Evolutionary conservation across 1,140 invertebrate genomes (phyloP), one percentile per base, ranked within the genome.

Genomic region (Camponotus floridanus): DNA sequence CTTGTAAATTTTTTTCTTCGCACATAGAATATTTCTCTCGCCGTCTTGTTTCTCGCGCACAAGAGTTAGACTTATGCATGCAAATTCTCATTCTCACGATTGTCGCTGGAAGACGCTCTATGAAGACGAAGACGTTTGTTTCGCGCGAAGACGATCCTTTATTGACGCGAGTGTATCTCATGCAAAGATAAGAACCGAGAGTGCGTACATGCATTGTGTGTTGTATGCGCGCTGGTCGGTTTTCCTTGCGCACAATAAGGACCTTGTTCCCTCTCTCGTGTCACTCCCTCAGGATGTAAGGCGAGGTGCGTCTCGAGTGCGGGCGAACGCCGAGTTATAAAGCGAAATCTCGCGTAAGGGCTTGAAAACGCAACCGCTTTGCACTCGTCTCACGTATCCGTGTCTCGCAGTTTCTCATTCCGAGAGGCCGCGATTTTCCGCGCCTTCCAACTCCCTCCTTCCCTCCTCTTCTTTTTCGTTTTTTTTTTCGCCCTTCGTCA

Each of bases 341-440:
- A 88, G 76, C 33, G 67, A 85, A 78, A 85, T 85, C 81, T 65
- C 45, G 42, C 73, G 59, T 51, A 21, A 45, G 59, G 76, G 31
- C 76, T 57, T 70, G 68, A 61, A 86, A 86, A 64, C 62, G 71
- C 31, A 15, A 13, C 83, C 13, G 7, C 51, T 73, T 76, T 62
- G 68, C 45, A 85, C 67, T 15, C 87, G 59, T 61, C 70, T 88
- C 76, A 71, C 84, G 70, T 89, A 86, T 79, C 45, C 48, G 61
- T 26, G 36, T 79, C 70, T 83, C 42, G 71, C 48, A 68, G 59
- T 76, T 88, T 45, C 33, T 68, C 73, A 21, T 79, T 79, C 88
- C 48, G 39, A 18, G 26, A 15, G n/a, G 55, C 62, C 39, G 73
- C 84, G 87, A 81, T 88, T 88, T 88, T 86, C 84, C 81, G 73